Evolutionary conservation across 2,113 vertebrate genomes (phyloP).

Genomic region (Tringa solitaria): DNA sequence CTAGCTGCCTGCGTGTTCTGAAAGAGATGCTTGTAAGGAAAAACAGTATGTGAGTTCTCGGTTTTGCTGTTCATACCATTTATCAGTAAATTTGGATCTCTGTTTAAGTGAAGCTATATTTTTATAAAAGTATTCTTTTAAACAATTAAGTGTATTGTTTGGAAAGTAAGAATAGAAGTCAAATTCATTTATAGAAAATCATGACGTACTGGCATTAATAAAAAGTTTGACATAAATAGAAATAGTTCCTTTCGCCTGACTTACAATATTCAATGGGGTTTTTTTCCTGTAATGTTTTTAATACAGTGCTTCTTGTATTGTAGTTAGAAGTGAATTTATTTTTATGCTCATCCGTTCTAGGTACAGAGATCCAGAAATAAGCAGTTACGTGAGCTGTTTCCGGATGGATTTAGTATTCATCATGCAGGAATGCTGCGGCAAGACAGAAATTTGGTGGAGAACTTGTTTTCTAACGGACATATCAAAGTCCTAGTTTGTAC

Average conservation of each 20-base stretch:
- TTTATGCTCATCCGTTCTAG: conserved; percentile 66
- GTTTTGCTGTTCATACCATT: background rate
- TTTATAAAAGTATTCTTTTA: background rate
- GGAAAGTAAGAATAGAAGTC: background rate
- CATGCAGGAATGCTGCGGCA: conserved; percentile 95
- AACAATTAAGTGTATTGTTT: background rate
- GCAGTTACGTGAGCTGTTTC: conserved; percentile 94
- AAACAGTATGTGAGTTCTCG: background rate
- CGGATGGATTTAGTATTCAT: conserved; percentile 96
- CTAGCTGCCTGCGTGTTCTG: background rate
- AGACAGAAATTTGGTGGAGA: conserved; percentile 93
- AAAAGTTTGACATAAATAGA: background rate
- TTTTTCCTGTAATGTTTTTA: background rate
- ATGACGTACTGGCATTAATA: background rate
- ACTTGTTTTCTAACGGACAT: conserved; percentile 90
- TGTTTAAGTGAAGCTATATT: background rate
- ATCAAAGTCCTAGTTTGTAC: conserved; percentile 95
- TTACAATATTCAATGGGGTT: fast-evolving
- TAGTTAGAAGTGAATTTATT: background rate
- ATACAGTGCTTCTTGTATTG: background rate
- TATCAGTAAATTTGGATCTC: background rate
- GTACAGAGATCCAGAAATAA: conserved; percentile 97
- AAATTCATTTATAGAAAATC: background rate
- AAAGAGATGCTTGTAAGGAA: background rate
- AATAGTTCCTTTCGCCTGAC: background rate